Evolutionary conservation across 2,797 vertebrate genomes (phyloP).

Genomic region (Petrocephalus sullivani): DNA sequence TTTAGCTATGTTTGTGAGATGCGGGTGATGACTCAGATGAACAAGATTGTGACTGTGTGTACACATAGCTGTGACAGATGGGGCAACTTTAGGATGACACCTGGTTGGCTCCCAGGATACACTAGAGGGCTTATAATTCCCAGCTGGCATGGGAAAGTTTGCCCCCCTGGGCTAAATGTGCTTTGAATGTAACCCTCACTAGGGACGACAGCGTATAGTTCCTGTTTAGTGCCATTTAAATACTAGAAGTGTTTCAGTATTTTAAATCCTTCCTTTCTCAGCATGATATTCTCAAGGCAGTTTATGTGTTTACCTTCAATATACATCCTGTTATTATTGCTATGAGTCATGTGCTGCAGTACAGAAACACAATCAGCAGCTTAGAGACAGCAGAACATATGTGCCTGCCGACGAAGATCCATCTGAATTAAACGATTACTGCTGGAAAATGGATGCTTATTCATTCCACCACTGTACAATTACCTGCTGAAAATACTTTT

Average conservation of each 20-base stretch:
- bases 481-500: not conserved
- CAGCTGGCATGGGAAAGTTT: not conserved
- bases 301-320: not conserved
- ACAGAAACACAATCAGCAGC: not conserved
- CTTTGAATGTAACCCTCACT: not conserved
- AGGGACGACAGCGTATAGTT: not conserved
- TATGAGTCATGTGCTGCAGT: not conserved
- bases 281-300: not conserved
- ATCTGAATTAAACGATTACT: not conserved
- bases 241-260: not conserved
- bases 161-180: not conserved
- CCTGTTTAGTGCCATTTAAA: not conserved
- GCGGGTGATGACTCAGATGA: not conserved
- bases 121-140: not conserved
- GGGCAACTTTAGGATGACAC: not conserved
- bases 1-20: not conserved
- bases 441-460: slow-evolving; percentile 3
- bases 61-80: not conserved
- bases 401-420: not conserved
- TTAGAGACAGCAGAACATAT: not conserved
- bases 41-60: not conserved
- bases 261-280: not conserved
- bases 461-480: not conserved
- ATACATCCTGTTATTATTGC: slow-evolving; percentile 1
- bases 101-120: not conserved